Conservation (phyloP, 2,113 vertebrate genomes). For the Tursiops truncatus region DNA sequence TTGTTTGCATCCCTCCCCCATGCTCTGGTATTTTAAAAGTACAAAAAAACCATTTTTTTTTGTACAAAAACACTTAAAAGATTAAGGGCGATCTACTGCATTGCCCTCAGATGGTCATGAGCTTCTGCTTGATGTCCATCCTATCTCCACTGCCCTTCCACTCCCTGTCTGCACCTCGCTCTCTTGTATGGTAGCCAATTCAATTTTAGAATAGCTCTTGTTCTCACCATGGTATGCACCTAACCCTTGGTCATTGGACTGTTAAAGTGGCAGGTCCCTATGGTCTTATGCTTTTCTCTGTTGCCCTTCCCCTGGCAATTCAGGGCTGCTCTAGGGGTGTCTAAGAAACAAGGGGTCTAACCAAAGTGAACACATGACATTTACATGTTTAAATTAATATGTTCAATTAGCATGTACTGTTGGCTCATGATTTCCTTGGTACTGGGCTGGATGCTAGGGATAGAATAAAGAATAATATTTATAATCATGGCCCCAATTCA, state of each 20-base stretch:
- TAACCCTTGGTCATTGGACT: not conserved
- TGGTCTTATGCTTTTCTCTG: not conserved
- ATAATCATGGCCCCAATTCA: not conserved
- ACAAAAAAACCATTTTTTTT: slow-evolving; percentile 59
- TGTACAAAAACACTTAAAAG: slow-evolving; percentile 84
- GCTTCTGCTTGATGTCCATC: not conserved
- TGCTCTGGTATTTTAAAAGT: slow-evolving; percentile 65
- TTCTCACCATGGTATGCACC: not conserved
- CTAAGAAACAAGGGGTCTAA: not conserved
- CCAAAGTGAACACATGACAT: not conserved
- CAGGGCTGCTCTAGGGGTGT: not conserved
- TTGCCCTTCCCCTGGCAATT: not conserved
- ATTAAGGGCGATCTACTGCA: not conserved
- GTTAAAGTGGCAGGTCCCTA: not conserved
- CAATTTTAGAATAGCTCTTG: not conserved
- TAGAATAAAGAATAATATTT: slow-evolving; percentile 23
- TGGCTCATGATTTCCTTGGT: not conserved
- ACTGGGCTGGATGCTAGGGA: not conserved
- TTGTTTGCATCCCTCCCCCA: slow-evolving; percentile 52
- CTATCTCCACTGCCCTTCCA: not conserved
- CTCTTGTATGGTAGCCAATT: not conserved
- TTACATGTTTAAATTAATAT: not conserved
- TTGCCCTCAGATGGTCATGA: not conserved
- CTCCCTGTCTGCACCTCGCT: not conserved
- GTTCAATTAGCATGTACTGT: not conserved